Conservation (phyloP, 2,113 vertebrate genomes). For the Pogona vitticeps region DNA sequence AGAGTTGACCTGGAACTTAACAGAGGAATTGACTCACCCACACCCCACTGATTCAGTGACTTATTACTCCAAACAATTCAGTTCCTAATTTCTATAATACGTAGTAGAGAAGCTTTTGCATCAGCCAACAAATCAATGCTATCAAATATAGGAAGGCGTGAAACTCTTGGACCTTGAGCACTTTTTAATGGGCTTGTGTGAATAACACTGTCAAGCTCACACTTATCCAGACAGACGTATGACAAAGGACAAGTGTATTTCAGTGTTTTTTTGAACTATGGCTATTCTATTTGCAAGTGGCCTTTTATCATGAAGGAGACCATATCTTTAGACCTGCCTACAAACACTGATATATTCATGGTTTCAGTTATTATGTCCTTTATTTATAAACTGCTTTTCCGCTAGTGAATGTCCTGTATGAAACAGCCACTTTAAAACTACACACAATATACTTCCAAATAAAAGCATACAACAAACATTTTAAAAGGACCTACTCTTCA, state of each 20-base stretch:
- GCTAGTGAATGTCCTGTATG: neutral
- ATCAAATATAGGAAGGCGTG: conserved; percentile 5
- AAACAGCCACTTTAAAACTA: neutral
- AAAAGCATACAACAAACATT: too few relatives aligned
- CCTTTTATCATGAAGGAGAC: neutral
- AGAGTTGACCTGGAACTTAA: too few relatives aligned
- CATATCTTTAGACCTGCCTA: neutral
- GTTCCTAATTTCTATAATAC: too few relatives aligned
- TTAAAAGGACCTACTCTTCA: neutral
- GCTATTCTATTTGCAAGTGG: neutral
- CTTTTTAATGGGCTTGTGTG: fast-evolving
- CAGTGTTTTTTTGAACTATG: neutral
- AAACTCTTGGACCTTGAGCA: conserved; percentile 32
- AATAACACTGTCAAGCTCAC: conserved; percentile 40
- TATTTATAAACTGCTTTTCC: neutral
- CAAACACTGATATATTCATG: neutral
- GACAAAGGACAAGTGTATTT: conserved; percentile 13
- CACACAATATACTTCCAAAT: neutral
- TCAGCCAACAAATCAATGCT: neutral
- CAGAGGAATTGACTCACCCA: too few relatives aligned
- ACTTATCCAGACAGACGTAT: conserved; percentile 6
- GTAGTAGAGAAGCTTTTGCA: conserved; percentile 23
- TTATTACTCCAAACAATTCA: neutral
- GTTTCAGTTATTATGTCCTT: neutral
- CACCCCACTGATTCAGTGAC: too few relatives aligned